Conservation (phyloP, 2,113 vertebrate genomes). For the Oncorhynchus nerka region DNA sequence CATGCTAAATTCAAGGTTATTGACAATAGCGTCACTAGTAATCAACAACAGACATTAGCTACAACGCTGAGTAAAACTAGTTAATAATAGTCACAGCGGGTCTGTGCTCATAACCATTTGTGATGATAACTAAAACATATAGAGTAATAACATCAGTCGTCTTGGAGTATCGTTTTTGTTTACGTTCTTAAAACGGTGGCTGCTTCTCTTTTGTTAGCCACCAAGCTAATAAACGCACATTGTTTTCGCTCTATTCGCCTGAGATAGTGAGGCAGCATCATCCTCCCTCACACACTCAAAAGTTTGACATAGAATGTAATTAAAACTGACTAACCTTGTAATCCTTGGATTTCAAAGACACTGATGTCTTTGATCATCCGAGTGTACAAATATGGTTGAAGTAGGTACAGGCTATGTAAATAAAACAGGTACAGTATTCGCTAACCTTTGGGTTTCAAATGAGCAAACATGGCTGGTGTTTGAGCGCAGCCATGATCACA, state of each 20-base stretch:
- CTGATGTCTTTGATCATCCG: constrained; percentile 46
- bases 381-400: constrained; percentile 38
- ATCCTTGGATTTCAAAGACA: constrained; percentile 53
- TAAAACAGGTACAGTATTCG: constrained; percentile 65
- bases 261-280: constrained; percentile 64
- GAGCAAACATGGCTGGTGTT: constrained; percentile 82
- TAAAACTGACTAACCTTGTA: constrained; percentile 66
- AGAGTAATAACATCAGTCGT: not conserved
- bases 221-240: constrained; percentile 68
- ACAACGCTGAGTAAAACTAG: constrained; percentile 10
- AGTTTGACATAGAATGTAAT: constrained; percentile 62
- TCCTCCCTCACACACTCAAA: constrained; percentile 61
- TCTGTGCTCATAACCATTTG: too few relatives aligned
- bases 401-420: constrained; percentile 63
- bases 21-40: constrained; percentile 19
- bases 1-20: constrained; percentile 56
- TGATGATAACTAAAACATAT: not conserved
- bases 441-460: constrained; percentile 79
- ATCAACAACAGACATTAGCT: constrained; percentile 20
- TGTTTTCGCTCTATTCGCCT: constrained; percentile 69
- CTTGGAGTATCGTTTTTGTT: not conserved
- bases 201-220: constrained; percentile 63
- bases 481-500: constrained; percentile 77
- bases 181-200: not conserved
- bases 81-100: not conserved